These are phyloP conservation scores for Pica pica DNA, from an alignment of 2,113 vertebrate genomes.

Conservation along the genomic window DNA sequence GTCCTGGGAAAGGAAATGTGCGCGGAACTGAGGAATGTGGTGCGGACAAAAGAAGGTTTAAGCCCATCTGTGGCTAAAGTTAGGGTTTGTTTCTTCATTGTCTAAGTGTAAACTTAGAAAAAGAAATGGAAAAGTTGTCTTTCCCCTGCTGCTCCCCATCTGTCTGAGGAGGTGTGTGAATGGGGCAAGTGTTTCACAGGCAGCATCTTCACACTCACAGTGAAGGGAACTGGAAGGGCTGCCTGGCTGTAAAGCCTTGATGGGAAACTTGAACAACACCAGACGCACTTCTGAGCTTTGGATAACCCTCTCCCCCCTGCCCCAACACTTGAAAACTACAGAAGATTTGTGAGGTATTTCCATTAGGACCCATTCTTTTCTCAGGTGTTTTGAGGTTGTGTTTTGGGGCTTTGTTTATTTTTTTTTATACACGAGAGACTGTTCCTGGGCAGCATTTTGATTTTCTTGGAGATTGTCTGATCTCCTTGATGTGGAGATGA, in stretches of 20 bases:
- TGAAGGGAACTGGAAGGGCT: background rate
- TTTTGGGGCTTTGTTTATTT: background rate
- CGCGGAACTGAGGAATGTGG: background rate
- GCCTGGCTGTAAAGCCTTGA: background rate
- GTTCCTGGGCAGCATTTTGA: background rate
- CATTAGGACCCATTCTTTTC: background rate
- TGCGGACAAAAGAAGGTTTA: background rate
- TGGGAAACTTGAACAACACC: background rate
- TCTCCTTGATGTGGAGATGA: background rate
- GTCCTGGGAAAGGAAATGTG: accelerated
- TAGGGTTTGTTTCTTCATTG: background rate
- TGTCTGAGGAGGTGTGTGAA: background rate
- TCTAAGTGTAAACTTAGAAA: background rate
- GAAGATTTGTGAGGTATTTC: background rate
- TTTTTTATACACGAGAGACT: background rate
- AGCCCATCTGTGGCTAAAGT: background rate
- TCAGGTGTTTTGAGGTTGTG: background rate
- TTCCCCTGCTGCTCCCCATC: background rate
- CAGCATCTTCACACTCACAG: background rate
- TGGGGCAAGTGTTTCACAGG: background rate
- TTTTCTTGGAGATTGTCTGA: background rate
- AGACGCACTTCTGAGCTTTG: background rate
- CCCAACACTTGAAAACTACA: background rate
- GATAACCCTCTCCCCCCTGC: accelerated
- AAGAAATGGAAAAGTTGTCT: background rate